Base-by-base conservation (phyloP, 2,888 invertebrate species). In the Petrophora chlorosata region DNA sequence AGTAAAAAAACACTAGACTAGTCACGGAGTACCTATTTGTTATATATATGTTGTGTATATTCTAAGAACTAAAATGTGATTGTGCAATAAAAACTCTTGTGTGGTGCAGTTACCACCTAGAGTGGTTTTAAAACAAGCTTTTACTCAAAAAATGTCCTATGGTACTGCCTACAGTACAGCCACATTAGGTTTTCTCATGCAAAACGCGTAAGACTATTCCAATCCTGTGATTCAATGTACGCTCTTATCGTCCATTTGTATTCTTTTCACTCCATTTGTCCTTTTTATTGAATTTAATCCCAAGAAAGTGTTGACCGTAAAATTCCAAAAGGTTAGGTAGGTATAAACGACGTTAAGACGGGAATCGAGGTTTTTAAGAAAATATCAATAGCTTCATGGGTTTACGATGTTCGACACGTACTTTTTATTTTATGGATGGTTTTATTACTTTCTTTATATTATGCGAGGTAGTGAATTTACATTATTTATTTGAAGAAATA, bases 201-300 rank as follows among this genome's bases (percentile, higher is more conserved):
- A 33, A 30, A 23, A 23, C 23, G 17, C 30, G 41, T 41, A 25
- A 25, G n/a, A 17, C 29, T 17, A 41, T 48, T 49, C 36, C 53
- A 53, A 53, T 51, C 45, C 40, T n/a, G 38, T 52, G 45, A 56
- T 50, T 55, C 46, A 51, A 28, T 39, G 38, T 41, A 34, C 16
- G 56, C 63, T 70, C 63, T 70, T 72, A 76, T 73, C 69, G 59
- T 59, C 63, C 61, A 75, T 77, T 76, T 72, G 70, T 77, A 77
- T 75, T 73, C 65, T 56, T 69, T 69, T 65, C 67, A 62, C 67
- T 53, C 63, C 65, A 67, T 74, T 72, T 68, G 62, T 63, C 64
- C 61, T 59, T 63, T 61, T 66, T 61, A 62, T 59, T 60, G 59
- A 62, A 61, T 61, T 61, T 56, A 63, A 65, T 61, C 39, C 59